Base-by-base conservation (phyloP, 2,113 vertebrate species). In the Xiphophorus couchianus region DNA sequence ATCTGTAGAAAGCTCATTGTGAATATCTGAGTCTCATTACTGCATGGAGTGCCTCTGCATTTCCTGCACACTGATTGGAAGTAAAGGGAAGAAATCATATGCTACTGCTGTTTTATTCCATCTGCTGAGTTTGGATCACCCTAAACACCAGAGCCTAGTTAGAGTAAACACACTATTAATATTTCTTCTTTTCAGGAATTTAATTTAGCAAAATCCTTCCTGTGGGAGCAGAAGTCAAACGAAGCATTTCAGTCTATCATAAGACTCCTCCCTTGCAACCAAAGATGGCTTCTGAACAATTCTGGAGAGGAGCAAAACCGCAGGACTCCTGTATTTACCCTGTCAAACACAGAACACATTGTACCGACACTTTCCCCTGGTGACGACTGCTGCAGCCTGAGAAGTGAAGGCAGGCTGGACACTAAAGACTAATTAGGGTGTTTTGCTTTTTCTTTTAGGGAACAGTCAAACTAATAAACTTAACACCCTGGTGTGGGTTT, bases 11-110 rank as follows among this genome's bases (percentile, higher is more conserved):
- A 48, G 15, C 14, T 17, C 64, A 22, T 74, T 71, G 66, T 71
- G 85, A 87, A 90, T 88, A 83, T 78, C 44, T 71, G 51, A 35
- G 65, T 27, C 67, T 84, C 69, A 83, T 90, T 87, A 84, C 51
- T 28, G 62, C 60, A 54, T 63, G 54, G 72, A 77, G 51, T 60
- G 33, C 25, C 51, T 80, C 35, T 76, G n/a, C 8, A 51, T 82
- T 76, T 74, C 77, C 39, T 63, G 6, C 44, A 48, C 44, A 5
- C 37, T 66, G 75, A 86, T 0, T 31, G 28, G n/a, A 80, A 71
- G 61, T 19, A 58, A 73, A 65, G 51, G 62, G 72, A 71, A 30
- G 30, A 63, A 64, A 76, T 63, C 63, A 31, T 51, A 30, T 42
- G 37, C 17, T 17, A 14, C 22, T 42, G 14, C 33, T 5, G 10